Base-by-base conservation (phyloP, 2,113 vertebrate species). In the Sclerurus mexicanus region DNA sequence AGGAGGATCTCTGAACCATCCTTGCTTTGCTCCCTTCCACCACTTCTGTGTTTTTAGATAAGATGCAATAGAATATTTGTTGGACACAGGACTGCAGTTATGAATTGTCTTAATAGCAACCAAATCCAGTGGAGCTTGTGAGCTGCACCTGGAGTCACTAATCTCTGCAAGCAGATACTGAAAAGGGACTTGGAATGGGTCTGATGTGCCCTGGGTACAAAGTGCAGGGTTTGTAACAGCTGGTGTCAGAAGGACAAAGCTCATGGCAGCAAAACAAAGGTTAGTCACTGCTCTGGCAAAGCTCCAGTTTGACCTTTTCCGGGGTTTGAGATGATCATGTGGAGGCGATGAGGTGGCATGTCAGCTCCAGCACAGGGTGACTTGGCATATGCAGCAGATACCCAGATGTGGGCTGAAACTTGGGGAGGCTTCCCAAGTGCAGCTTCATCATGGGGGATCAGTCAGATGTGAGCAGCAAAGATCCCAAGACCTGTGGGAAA, bases 401-500 rank as follows among this genome's bases (percentile, higher is more conserved):
- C 37, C 27, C 8, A 12, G 0, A 0, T 1, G 3, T 8, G 25
- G 22, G 28, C 55, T 47, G 80, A 59, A 93, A 55, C 1, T 0
- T 6, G 4, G 19, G 7, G 24, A 13, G 11, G 62, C 30, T 81
- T 47, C 64, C 10, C 5, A 39, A 35, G 37, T 9, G n/a, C n/a
- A 37, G 30, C 11, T 78, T 79, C 24, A 7, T 18, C 12, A 3
- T 2, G 4, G 14, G 31, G 4, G 12, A 84, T 16, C 40, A 66
- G 40, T 22, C 62, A 59, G 20, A 50, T 18, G 18, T 6, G 49
- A 71, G 42, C 44, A 76, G 67, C 39, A 68, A 83, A 85, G 18
- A 33, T 25, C 10, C 1, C n/a, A 73, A 76, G 17, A 73, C 24
- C 30, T 30, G n/a, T 0, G 3, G 25, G 53, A 90, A 56, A 60